A percentile compares a stretch with the other conserved stretches of the same genome.
Conservation (phyloP, 1,140 invertebrate species). For the Heliconius eleuchia region DNA sequence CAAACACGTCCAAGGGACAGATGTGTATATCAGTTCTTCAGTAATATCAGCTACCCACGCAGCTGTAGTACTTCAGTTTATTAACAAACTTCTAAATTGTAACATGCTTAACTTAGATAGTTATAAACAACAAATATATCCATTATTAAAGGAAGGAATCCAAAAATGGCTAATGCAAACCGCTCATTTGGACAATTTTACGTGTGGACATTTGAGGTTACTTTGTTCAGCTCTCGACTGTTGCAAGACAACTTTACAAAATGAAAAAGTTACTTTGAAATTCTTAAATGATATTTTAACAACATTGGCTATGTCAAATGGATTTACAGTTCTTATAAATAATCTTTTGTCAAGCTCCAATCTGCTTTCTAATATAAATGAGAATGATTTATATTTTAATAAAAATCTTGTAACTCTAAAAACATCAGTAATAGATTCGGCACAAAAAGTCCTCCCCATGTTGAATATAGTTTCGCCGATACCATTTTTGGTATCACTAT, state of each 20-base stretch:
- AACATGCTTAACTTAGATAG: slow-evolving; percentile 45
- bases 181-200: slow-evolving; percentile 51
- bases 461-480: slow-evolving; percentile 78
- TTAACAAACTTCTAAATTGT: slow-evolving; percentile 56
- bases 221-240: slow-evolving; percentile 62
- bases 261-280: slow-evolving; percentile 51
- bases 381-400: slow-evolving; percentile 66
- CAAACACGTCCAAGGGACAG: slow-evolving; percentile 80
- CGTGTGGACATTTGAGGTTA: slow-evolving; percentile 64
- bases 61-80: slow-evolving; percentile 71
- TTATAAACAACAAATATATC: slow-evolving; percentile 62
- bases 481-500: slow-evolving; percentile 76
- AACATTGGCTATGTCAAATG: slow-evolving; percentile 49
- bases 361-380: slow-evolving; percentile 74
- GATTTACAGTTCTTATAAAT: slow-evolving; percentile 54
- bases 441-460: slow-evolving; percentile 79
- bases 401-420: slow-evolving; percentile 73
- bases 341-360: slow-evolving; percentile 69
- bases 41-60: slow-evolving; percentile 78
- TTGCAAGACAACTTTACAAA: slow-evolving; percentile 54
- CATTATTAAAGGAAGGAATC: slow-evolving; percentile 62
- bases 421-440: slow-evolving; percentile 67
- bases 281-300: slow-evolving; percentile 56
- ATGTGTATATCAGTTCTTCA: slow-evolving; percentile 68
- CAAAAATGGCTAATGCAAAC: slow-evolving; percentile 66